Evolutionary conservation across 35 echinoderm and acorn worm genomes (phyloP).

Genomic region (Anneissia japonica): DNA sequence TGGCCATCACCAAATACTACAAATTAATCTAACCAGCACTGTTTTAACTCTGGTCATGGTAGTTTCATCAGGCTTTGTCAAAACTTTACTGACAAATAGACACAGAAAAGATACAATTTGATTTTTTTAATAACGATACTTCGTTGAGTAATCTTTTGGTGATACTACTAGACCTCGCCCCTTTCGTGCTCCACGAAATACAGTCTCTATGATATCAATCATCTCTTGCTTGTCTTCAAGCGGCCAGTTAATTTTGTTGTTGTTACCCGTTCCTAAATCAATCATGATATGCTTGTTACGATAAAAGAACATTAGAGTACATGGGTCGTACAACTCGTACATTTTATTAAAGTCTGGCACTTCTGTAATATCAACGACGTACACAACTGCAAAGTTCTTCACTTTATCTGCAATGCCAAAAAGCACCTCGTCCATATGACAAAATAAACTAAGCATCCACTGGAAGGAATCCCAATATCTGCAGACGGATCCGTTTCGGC

Average conservation of each 20-base stretch:
- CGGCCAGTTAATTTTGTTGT: conserved; percentile 99
- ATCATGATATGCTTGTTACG: conserved; percentile 99
- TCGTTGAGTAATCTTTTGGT: conserved; percentile 97
- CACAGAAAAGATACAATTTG: no score
- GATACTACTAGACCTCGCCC: conserved; percentile 98
- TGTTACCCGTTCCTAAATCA: conserved; percentile 98
- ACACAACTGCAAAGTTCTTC: conserved; percentile 89
- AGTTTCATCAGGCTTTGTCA: no score
- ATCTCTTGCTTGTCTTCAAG: conserved; percentile 92
- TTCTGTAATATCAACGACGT: conserved; percentile 86
- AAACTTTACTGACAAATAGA: no score
- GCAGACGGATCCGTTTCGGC: no score
- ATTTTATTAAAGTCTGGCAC: conserved; percentile 99
- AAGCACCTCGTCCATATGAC: conserved; percentile 94
- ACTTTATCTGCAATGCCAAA: conserved; percentile 89
- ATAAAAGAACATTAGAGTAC: conserved; percentile 96
- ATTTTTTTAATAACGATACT: conserved; percentile 76
- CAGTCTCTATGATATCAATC: conserved; percentile 95
- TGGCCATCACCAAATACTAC: no score
- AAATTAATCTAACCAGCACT: no score
- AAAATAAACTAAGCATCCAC: no score
- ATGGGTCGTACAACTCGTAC: conserved; percentile 99
- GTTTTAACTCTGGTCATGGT: no score
- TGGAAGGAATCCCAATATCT: no score
- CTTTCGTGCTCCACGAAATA: conserved; percentile 87